phyloP scores from a whole-genome alignment of 2,888 invertebrate genomes.

The Apotomis capreana region DNA sequence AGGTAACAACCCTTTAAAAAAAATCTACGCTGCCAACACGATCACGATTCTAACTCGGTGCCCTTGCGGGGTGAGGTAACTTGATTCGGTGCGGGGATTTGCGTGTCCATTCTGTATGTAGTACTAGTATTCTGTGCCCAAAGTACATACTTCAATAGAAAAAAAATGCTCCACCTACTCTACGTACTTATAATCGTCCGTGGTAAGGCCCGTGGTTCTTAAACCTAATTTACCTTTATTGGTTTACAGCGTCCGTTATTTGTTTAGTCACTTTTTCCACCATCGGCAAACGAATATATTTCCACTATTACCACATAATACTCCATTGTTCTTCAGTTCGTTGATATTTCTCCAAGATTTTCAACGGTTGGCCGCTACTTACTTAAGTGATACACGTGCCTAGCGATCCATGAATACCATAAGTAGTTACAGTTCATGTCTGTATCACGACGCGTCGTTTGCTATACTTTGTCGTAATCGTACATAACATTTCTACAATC shows the following conservation, averaged over 20 bases:
- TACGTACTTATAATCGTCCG: too few species aligned
- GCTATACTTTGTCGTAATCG: background rate
- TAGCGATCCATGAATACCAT: slow-evolving; percentile 71
- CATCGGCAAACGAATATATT: slow-evolving; percentile 80
- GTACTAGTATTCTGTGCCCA: too few species aligned
- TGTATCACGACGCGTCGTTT: slow-evolving; percentile 57
- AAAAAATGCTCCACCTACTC: too few species aligned
- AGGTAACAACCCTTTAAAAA: too few species aligned
- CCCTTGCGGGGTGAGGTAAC: too few species aligned
- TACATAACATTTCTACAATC: too few species aligned
- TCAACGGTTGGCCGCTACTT: slow-evolving; percentile 72
- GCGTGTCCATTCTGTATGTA: too few species aligned
- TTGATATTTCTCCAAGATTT: slow-evolving; percentile 79
- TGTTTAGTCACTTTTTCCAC: slow-evolving; percentile 81
- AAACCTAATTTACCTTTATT: slow-evolving; percentile 56
- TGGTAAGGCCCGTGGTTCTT: too few species aligned
- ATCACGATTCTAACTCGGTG: too few species aligned
- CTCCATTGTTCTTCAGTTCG: slow-evolving; percentile 80
- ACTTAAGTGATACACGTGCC: slow-evolving; percentile 75
- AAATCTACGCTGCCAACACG: too few species aligned
- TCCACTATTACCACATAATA: slow-evolving; percentile 83
- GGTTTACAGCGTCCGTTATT: slow-evolving; percentile 78
- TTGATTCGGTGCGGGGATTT: too few species aligned
- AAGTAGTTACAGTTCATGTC: slow-evolving; percentile 67
- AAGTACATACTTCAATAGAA: too few species aligned